A percentile compares a stretch with the other conserved stretches of the same genome.
phyloP scores from a whole-genome alignment of 2,797 vertebrate genomes.

The Sebastolobus alascanus region DNA sequence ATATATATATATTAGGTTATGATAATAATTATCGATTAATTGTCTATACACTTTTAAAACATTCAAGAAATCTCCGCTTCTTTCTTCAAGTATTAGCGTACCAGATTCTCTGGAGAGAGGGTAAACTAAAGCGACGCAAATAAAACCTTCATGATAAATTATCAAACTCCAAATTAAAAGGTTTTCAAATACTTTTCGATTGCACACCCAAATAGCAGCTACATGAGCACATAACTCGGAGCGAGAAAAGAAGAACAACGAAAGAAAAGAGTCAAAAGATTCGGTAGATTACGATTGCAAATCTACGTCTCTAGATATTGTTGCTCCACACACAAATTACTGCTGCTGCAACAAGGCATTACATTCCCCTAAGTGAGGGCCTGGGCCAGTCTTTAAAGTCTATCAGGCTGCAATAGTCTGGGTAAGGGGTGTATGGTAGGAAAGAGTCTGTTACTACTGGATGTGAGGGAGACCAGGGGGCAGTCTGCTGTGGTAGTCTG shows the following conservation, averaged over 20 bases:
- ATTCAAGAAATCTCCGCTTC: slow-evolving; percentile 81
- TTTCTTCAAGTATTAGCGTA: slow-evolving; percentile 87
- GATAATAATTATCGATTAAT: slow-evolving; percentile 83
- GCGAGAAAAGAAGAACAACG: slow-evolving; percentile 46
- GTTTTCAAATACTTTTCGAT: slow-evolving; percentile 81
- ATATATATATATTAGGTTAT: slow-evolving; percentile 86
- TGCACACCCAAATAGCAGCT: slow-evolving; percentile 91
- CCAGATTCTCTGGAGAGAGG: slow-evolving; percentile 81
- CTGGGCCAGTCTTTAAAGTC: slow-evolving; percentile 73
- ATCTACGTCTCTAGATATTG: slow-evolving; percentile 89
- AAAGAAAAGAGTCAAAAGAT: slow-evolving; percentile 68
- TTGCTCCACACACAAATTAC: slow-evolving; percentile 84
- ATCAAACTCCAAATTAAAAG: slow-evolving; percentile 82
- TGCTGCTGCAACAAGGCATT: slow-evolving; percentile 87
- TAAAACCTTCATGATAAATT: slow-evolving; percentile 79
- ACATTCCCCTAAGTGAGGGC: slow-evolving; percentile 80
- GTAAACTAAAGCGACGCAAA: slow-evolving; percentile 76
- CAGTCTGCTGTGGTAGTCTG: slow-evolving; percentile 60
- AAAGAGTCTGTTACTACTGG: slow-evolving; percentile 67
- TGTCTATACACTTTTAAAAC: slow-evolving; percentile 85
- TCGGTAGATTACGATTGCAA: slow-evolving; percentile 85
- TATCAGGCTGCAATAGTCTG: slow-evolving; percentile 63
- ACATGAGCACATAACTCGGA: slow-evolving; percentile 90
- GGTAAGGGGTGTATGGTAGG: slow-evolving; percentile 65
- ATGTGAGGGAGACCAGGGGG: slow-evolving; percentile 57